phyloP scores from a whole-genome alignment of 2,888 invertebrate species.

The Endotricha flammealis region DNA sequence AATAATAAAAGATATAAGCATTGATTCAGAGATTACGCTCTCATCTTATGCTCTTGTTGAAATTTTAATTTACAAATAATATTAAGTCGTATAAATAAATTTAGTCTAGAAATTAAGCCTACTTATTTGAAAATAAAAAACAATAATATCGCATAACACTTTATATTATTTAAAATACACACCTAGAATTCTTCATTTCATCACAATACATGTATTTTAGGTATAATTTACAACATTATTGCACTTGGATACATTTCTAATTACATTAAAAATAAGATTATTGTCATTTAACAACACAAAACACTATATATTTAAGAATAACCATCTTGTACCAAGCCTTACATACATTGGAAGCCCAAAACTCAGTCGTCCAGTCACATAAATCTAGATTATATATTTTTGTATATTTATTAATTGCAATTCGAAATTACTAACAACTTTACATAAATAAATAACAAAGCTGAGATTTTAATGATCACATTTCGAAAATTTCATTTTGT shows the following conservation, averaged over 20 bases:
- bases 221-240: conserved; percentile 66
- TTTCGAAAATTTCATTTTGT: too few relatives aligned
- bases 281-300: conserved; percentile 27
- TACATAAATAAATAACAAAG: too few relatives aligned
- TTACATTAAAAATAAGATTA: conserved; percentile 36
- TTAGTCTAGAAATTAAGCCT: neutral
- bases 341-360: conserved; percentile 42
- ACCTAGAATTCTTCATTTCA: conserved; percentile 67
- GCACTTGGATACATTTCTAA: conserved; percentile 63
- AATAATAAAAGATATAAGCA: too few relatives aligned
- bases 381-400: neutral
- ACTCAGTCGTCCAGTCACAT: neutral
- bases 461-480: too few relatives aligned
- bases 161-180: conserved; percentile 76
- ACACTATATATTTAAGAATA: conserved; percentile 17
- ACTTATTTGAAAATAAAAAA: conserved; percentile 27
- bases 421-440: neutral
- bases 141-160: conserved; percentile 60
- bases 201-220: conserved; percentile 63
- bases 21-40: too few relatives aligned
- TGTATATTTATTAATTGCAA: neutral
- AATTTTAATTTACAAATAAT: conserved; percentile 7
- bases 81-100: neutral
- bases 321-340: too few relatives aligned
- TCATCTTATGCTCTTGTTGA: too few relatives aligned